Evolutionary conservation across 2,888 invertebrate species (phyloP).

Genomic region (Tricholauxania praeusta): DNA sequence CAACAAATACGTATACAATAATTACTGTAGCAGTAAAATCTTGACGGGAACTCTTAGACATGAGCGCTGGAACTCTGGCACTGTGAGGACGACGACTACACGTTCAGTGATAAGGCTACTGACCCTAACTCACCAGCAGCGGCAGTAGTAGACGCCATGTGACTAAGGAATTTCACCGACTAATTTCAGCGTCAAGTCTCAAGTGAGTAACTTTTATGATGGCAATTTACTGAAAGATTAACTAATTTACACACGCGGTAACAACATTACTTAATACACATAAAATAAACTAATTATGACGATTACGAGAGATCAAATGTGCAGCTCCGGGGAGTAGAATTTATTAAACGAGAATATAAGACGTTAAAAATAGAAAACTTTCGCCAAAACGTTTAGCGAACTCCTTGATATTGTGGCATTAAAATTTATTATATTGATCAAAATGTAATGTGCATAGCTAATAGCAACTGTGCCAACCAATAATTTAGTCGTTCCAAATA

Average conservation of each 20-base stretch:
- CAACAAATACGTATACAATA: constrained; percentile 25
- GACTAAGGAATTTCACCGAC: neutral
- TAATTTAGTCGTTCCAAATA: too few species aligned
- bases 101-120: neutral
- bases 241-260: constrained; percentile 22
- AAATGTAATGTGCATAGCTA: too few species aligned
- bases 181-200: neutral
- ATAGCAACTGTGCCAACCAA: too few species aligned
- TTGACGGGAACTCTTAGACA: neutral
- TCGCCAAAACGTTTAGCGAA: too few species aligned
- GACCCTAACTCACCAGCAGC: neutral
- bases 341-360: neutral
- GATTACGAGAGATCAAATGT: too few species aligned
- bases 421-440: too few species aligned
- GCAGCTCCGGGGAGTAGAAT: too few species aligned
- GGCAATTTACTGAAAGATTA: constrained; percentile 16
- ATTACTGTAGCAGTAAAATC: constrained; percentile 16
- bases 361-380: neutral
- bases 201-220: neutral
- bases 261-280: constrained; percentile 12
- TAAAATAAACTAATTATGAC: neutral
- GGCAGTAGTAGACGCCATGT: neutral
- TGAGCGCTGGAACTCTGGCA: neutral
- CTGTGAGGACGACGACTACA: neutral
- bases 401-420: too few species aligned